Evolutionary conservation across 2,113 vertebrate genomes (phyloP).

Genomic region (Clarias magur): DNA sequence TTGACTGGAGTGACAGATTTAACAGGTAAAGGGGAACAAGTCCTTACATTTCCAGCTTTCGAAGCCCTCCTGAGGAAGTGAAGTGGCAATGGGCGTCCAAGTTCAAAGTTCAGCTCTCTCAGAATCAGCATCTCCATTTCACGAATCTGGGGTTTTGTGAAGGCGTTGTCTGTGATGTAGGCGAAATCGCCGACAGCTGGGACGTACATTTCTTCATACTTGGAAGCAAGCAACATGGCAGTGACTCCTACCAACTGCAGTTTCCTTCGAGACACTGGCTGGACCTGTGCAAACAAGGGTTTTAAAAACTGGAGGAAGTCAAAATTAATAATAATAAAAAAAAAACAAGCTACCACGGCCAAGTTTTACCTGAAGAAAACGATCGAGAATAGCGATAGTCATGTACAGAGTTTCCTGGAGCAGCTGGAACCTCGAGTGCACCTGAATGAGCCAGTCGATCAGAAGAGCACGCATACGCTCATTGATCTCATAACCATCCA

Average conservation of each 20-base stretch:
- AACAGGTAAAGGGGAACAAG: not conserved
- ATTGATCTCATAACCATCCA: slow-evolving; percentile 80
- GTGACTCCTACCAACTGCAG: slow-evolving; percentile 91
- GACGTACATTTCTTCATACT: slow-evolving; percentile 89
- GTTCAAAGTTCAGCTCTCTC: slow-evolving; percentile 78
- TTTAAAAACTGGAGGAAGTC: not conserved
- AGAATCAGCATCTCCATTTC: slow-evolving; percentile 87
- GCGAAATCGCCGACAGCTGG: slow-evolving; percentile 87
- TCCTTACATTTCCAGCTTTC: slow-evolving; percentile 84
- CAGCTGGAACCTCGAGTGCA: slow-evolving; percentile 89
- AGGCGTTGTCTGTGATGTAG: slow-evolving; percentile 90
- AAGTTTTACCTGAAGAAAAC: slow-evolving; percentile 82
- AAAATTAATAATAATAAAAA: not conserved
- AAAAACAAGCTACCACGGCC: not conserved
- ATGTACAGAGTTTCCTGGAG: slow-evolving; percentile 94
- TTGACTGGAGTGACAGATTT: not conserved
- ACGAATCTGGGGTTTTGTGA: slow-evolving; percentile 80
- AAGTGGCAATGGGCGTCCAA: slow-evolving; percentile 88
- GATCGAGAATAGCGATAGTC: slow-evolving; percentile 86
- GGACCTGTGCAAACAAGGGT: slow-evolving; percentile 66
- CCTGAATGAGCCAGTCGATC: slow-evolving; percentile 95
- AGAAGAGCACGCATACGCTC: slow-evolving; percentile 87
- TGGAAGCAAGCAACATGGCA: slow-evolving; percentile 86
- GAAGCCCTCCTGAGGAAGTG: slow-evolving; percentile 92
- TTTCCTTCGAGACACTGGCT: slow-evolving; percentile 81